Conservation (phyloP, 2,797 vertebrate genomes). For the Phalanger gymnotis region DNA sequence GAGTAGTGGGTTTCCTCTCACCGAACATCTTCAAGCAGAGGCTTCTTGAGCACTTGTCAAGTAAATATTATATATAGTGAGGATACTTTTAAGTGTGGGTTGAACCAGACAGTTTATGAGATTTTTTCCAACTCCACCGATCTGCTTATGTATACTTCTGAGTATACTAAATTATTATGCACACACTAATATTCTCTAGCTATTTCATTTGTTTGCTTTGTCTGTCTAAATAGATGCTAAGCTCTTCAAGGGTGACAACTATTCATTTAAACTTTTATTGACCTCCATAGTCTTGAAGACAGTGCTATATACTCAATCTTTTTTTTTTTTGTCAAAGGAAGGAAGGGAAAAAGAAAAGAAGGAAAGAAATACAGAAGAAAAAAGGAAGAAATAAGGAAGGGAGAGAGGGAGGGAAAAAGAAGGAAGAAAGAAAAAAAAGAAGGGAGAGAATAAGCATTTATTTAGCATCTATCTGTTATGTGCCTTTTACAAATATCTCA, state of each 20-base stretch:
- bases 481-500: background rate
- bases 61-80: background rate
- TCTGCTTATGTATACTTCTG: background rate
- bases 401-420: background rate
- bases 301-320: background rate
- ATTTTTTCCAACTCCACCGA: background rate
- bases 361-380: too few relatives aligned
- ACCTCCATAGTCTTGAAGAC: background rate
- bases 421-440: background rate
- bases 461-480: background rate
- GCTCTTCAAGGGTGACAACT: background rate
- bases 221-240: background rate
- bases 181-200: background rate
- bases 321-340: background rate
- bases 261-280: background rate
- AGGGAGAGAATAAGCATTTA: background rate
- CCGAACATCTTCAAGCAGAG: background rate
- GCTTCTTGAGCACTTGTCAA: background rate
- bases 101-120: background rate
- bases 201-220: background rate
- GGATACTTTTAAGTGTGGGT: background rate
- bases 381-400: too few relatives aligned
- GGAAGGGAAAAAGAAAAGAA: background rate
- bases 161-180: background rate
- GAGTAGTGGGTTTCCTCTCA: background rate